A percentile compares a stretch with the other conserved stretches of the same genome.
Conservation (phyloP, 2,888 invertebrate species). For the Melieria picta region DNA sequence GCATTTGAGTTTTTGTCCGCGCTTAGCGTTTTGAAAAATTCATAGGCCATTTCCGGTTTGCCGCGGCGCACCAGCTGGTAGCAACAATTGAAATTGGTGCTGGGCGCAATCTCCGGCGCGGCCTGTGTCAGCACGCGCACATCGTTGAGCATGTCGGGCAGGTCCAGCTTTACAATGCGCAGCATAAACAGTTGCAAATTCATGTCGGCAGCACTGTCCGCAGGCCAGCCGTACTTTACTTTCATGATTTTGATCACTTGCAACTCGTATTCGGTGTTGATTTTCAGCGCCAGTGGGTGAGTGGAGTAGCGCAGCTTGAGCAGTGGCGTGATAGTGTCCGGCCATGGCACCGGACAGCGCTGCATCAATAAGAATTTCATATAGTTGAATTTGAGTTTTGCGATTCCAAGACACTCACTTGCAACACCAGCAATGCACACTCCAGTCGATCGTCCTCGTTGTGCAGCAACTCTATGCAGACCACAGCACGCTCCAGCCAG, state of each 20-base stretch:
- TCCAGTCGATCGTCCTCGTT: constrained; percentile 64
- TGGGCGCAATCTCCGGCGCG: constrained; percentile 56
- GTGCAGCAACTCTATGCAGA: constrained; percentile 60
- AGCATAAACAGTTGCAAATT: constrained; percentile 60
- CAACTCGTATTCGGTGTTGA: constrained; percentile 61
- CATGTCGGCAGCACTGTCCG: constrained; percentile 54
- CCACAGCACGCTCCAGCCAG: constrained; percentile 62
- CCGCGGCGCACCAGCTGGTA: constrained; percentile 61
- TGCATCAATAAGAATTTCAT: constrained; percentile 35
- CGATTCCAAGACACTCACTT: constrained; percentile 42
- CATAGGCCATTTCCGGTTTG: constrained; percentile 56
- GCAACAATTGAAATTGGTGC: constrained; percentile 62
- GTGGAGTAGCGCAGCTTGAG: constrained; percentile 61
- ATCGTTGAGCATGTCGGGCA: constrained; percentile 64
- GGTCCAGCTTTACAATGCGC: constrained; percentile 61
- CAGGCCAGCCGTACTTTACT: constrained; percentile 64
- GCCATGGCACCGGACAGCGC: constrained; percentile 65
- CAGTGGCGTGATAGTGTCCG: constrained; percentile 56
- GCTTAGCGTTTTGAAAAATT: constrained; percentile 56
- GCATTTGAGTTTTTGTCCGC: constrained; percentile 50
- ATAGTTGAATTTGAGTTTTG: background rate
- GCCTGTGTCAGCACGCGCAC: constrained; percentile 58
- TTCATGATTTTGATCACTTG: constrained; percentile 65
- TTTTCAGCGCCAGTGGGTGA: constrained; percentile 62
- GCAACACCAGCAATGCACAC: constrained; percentile 59